These are phyloP conservation scores for Sialis fuliginosa DNA, from an alignment of 2,888 invertebrate genomes.

Conservation along the genomic window DNA sequence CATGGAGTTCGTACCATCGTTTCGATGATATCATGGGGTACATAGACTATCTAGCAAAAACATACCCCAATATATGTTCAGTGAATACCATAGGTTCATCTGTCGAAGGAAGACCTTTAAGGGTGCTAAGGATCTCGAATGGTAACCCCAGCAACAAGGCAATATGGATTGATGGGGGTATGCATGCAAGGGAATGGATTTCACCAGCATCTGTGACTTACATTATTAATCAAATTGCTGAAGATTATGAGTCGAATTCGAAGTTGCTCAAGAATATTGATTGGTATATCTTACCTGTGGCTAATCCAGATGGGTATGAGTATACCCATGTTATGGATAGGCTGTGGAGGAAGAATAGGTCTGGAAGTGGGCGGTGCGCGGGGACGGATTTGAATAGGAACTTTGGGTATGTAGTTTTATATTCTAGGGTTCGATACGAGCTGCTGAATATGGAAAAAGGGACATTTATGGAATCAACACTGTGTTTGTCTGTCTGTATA, in stretches of 20 bases:
- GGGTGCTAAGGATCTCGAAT: slow-evolving; percentile 52
- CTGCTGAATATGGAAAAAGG: no score
- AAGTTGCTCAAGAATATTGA: slow-evolving; percentile 58
- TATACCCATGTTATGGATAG: slow-evolving; percentile 65
- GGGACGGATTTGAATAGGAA: slow-evolving; percentile 77
- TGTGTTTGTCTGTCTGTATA: no score
- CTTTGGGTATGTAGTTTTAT: slow-evolving; percentile 36
- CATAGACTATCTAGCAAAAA: slow-evolving; percentile 49
- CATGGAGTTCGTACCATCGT: slow-evolving; percentile 64
- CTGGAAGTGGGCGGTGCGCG: slow-evolving; percentile 40
- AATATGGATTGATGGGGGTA: slow-evolving; percentile 40
- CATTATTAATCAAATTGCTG: slow-evolving; percentile 50
- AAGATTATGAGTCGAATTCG: slow-evolving; percentile 45
- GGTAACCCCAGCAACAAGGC: slow-evolving; percentile 39
- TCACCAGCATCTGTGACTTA: slow-evolving; percentile 62
- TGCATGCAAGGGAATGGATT: slow-evolving; percentile 85
- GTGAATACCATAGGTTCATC: slow-evolving; percentile 58
- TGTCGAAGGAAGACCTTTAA: slow-evolving; percentile 53
- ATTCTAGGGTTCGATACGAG: no score
- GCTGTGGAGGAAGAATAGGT: slow-evolving; percentile 68
- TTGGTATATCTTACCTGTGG: slow-evolving; percentile 60
- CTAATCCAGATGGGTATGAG: slow-evolving; percentile 79
- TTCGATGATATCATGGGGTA: slow-evolving; percentile 49
- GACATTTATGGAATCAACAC: no score
- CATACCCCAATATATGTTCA: slow-evolving; percentile 54